Base-by-base conservation (phyloP, 2,113 vertebrate species). In the Empidonax alnorum region DNA sequence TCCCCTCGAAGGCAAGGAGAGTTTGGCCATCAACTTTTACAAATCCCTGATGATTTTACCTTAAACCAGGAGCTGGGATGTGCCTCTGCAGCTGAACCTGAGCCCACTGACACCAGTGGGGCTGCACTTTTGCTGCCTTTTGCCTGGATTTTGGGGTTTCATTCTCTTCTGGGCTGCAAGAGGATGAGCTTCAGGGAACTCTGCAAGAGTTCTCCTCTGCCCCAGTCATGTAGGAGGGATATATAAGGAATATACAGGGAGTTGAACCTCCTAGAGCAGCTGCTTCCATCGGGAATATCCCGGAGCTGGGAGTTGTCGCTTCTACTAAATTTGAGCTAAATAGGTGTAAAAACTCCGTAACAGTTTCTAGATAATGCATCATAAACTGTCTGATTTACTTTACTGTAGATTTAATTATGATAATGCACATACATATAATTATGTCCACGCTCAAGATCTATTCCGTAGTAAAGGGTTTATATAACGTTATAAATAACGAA, bases 241-340 rank as follows among this genome's bases (percentile, higher is more conserved):
- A 41, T 41, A 0, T 1, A 3, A 18, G 53, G 71, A 55, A 21
- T 3, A 7, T 2, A 1, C 6, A 22, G 12, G 47, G 59, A 41
- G 9, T 50, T 67, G 87, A 71, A 53, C 10, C 23, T 71, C 62
- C 55, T 6, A 27, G 42, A 74, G 73, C 80, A 67, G 35, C 72
- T 12, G n/a, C 65, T 85, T 65, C 53, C 19, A 1, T 13, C 2
- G 8, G 68, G 85, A 41, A 17, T 3, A 31, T 52, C 69, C 56
- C 49, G 24, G 73, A 20, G 52, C n/a, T 37, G 58, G 37, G 55
- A 6, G 16, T 6, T 77, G 59, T 77, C 81, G 8, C 47, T 85
- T n/a, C 55, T 27, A 4, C 63, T 59, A 21, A 88, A 92, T 58
- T 35, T 12, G 12, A 56, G 47, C 75, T 67, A 61, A 93, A 66